Base-by-base conservation (phyloP, 2,888 invertebrate species). In the Leptinotarsa peninsularis region DNA sequence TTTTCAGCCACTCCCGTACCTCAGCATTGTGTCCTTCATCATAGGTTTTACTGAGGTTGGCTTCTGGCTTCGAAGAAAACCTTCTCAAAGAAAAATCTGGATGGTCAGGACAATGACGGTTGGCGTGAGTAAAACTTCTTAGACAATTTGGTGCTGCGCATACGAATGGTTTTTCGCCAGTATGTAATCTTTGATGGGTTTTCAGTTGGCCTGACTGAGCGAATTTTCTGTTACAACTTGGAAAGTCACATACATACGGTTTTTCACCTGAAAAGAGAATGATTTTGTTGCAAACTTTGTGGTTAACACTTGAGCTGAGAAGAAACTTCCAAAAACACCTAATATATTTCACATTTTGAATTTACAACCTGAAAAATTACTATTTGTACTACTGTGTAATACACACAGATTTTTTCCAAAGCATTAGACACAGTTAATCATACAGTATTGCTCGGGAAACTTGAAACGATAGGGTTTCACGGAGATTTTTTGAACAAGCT, bases 171-270 rank as follows among this genome's bases (percentile, higher is more conserved):
- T 94, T 93, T 84, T 94, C 94, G 43, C 94, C 94, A 0, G 94
- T 94, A 84, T 94, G 94, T 3, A 94, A 88, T 79, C 94, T 88
- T 83, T 94, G 94, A 85, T 94, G 94, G 0, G 94, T 94, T 86
- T 94, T 93, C 54, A 94, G 86, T 83, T 94, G 94, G 0, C 94
- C 94, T 76, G 94, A 94, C 85, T 94, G 94, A 15, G 94, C 93
- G 84, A 94, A 94, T 33, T 93, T 92, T 83, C 93, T 90, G 1
- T 91, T 90, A 84, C 94, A 94, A 27, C 92, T 91, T 7, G 94
- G 93, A 86, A 91, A 94, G 85, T 94, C 93, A 86, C 94, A 94
- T 1, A 89, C 88, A 84, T 94, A 94, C 1, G 94, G 94, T 71
- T 93, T 90, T 86, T 94, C 94, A 56, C 94, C 94, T 93, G 83